Conservation (phyloP, 2,797 vertebrate species). For the Dallia pectoralis region DNA sequence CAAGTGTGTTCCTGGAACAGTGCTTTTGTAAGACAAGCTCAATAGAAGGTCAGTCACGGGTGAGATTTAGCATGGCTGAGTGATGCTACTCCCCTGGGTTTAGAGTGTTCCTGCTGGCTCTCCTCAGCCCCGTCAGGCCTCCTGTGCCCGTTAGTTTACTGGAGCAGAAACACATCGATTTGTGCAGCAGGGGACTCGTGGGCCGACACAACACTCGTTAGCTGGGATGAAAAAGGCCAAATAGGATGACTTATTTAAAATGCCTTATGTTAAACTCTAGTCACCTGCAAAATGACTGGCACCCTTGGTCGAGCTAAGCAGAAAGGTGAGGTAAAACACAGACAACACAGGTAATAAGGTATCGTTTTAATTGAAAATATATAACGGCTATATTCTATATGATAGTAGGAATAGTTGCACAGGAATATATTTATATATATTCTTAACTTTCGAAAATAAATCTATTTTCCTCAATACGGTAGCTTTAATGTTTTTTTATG, state of each 20-base stretch:
- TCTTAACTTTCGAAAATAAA: too few relatives aligned
- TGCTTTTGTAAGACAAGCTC: background rate
- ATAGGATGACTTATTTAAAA: background rate
- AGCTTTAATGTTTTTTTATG: too few relatives aligned
- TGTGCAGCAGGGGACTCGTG: slow-evolving; percentile 1
- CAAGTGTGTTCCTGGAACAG: background rate
- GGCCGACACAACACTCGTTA: background rate
- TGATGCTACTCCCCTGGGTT: slow-evolving; percentile 1
- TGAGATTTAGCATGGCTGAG: background rate
- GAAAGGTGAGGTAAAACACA: too few relatives aligned
- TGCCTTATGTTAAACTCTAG: background rate
- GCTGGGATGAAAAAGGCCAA: background rate
- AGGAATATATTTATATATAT: too few relatives aligned
- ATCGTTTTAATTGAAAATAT: too few relatives aligned
- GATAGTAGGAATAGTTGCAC: too few relatives aligned
- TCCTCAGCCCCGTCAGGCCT: background rate
- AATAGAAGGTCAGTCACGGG: background rate
- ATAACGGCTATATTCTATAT: too few relatives aligned
- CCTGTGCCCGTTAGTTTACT: slow-evolving; percentile 8
- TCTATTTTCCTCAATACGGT: too few relatives aligned
- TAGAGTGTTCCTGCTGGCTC: background rate
- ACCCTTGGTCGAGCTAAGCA: too few relatives aligned
- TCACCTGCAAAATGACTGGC: too few relatives aligned
- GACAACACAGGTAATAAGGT: too few relatives aligned
- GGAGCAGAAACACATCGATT: slow-evolving; percentile 10